Conservation (phyloP, 2,797 vertebrate species). For the Potorous gilbertii region DNA sequence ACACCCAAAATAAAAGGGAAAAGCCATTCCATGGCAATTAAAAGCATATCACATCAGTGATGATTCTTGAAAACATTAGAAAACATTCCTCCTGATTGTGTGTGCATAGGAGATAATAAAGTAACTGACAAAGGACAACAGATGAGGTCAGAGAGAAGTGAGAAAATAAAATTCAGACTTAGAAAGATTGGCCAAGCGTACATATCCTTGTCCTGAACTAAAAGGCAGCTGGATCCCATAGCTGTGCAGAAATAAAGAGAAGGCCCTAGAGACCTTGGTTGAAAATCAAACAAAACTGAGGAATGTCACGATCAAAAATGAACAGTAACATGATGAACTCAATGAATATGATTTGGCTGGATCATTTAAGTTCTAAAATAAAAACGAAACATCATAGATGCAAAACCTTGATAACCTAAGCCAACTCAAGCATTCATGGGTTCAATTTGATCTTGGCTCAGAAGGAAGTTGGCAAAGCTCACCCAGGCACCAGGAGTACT, state of each 20-base stretch:
- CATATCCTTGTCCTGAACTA: background rate
- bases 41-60: background rate
- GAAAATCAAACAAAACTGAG: background rate
- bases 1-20: background rate
- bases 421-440: background rate
- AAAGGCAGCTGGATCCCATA: background rate
- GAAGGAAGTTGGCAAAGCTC: background rate
- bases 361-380: background rate
- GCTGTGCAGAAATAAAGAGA: accelerated
- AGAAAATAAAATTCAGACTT: background rate
- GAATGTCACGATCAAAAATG: background rate
- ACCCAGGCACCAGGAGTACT: background rate
- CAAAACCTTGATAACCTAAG: background rate
- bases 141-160: background rate
- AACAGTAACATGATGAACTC: background rate
- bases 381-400: background rate
- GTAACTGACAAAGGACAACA: background rate
- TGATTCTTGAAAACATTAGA: background rate
- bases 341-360: background rate
- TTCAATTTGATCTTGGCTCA: too few relatives aligned
- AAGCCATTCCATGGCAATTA: background rate
- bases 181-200: background rate
- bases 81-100: background rate
- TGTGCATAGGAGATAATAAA: background rate
- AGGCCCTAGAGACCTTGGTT: background rate